Base-by-base conservation (phyloP, 2,113 vertebrate genomes). In the Odontophorus gujanensis region DNA sequence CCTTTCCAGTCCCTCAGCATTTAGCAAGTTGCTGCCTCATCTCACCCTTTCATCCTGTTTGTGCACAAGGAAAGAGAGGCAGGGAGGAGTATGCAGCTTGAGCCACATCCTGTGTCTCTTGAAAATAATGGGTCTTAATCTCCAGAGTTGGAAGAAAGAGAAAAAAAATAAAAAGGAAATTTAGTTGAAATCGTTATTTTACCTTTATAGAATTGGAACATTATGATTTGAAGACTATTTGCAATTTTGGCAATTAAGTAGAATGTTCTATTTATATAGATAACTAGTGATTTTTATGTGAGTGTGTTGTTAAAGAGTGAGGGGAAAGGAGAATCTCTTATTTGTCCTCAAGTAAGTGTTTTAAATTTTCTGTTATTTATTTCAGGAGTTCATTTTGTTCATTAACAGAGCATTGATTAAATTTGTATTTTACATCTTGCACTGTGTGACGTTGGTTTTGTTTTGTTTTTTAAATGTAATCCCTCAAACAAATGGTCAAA, bases 1-100 rank as follows among this genome's bases (percentile, higher is more conserved):
- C 28, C 50, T 78, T 90, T 86, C 34, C 38, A 81, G 38, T 58
- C 38, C 79, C 72, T 88, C 24, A 76, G 45, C n/a, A 34, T 84
- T 65, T 43, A 91, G 66, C 50, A 55, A 26, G 55, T 50, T 3
- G 2, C 34, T 85, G 59, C 61, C 47, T 92, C 86, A 36, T 87
- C 66, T 42, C 48, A n/a, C n/a, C 26, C 66, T 90, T 85, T 67
- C 85, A 81, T 83, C 88, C 88, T 88, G 76, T 94, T 90, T 81
- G 17, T 62, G 25, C 1, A 0, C 13, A 30, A 32, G n/a, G 20
- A 47, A 4, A 15, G 48, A 48, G 36, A 3, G 24, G 18, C 53
- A n/a, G 22, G 73, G 57, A 71, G 22, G 42, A 43, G 8, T 26
- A 1, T 28, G 55, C 43, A 73, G 45, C 65, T 61, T 13, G 38